Percentiles rank a stretch among this genome's conserved stretches.
Conservation (phyloP, 2,888 invertebrate species). For the Pseudococcus viburni region DNA sequence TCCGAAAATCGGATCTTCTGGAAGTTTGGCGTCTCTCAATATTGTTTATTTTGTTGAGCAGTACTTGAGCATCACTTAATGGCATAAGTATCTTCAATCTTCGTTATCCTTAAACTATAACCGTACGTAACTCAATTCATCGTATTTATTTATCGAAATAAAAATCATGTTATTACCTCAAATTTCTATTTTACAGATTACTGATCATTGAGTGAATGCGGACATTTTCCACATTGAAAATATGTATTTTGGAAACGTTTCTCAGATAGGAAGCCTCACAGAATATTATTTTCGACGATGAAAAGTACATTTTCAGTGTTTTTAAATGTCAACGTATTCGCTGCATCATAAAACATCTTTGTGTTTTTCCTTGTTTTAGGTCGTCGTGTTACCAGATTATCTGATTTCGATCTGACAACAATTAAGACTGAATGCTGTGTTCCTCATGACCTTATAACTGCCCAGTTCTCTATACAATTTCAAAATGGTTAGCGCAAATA, state of each 20-base stretch:
- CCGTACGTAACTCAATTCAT: not conserved
- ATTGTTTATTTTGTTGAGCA: not conserved
- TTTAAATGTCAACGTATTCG: not conserved
- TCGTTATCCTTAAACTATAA: not conserved
- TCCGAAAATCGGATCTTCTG: not conserved
- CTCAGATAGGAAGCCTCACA: not conserved
- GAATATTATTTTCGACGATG: not conserved
- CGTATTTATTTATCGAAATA: not conserved
- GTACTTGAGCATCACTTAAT: not conserved
- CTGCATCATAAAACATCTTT: not conserved
- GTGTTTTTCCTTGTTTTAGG: not conserved
- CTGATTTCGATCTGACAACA: not conserved
- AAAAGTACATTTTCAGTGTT: not conserved
- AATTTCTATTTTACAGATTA: not conserved
- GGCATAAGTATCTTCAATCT: not conserved
- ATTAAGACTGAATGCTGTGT: slow-evolving; percentile 38
- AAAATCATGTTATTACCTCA: too few species aligned
- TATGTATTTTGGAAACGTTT: not conserved
- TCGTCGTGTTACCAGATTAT: not conserved
- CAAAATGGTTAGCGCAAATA: not conserved
- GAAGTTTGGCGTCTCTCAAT: not conserved
- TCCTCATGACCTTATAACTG: not conserved
- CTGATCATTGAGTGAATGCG: not conserved
- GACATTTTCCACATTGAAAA: not conserved
- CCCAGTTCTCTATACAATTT: slow-evolving; percentile 6